Conservation (phyloP, 2,797 vertebrate species). For the Rhinichthys osculus region DNA sequence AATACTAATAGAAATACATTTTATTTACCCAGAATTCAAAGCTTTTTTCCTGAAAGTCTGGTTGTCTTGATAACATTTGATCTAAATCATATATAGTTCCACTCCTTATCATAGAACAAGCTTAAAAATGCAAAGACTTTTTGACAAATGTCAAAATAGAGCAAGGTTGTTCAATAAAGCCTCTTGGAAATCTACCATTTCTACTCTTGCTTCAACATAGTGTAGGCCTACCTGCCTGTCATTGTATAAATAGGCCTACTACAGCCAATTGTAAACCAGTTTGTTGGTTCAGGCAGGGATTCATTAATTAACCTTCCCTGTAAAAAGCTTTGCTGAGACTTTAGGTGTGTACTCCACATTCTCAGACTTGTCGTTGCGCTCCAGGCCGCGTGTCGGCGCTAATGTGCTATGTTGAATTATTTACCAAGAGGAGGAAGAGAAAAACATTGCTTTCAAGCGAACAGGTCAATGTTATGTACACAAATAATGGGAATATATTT, state of each 20-base stretch:
- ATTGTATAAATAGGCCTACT: background rate
- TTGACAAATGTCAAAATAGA: background rate
- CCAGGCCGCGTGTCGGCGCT: slow-evolving; percentile 23
- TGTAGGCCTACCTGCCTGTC: background rate
- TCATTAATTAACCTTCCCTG: background rate
- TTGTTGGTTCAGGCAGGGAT: background rate
- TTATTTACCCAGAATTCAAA: background rate
- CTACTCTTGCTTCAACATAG: background rate
- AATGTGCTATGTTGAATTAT: background rate
- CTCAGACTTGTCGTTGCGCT: background rate
- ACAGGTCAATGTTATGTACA: slow-evolving; percentile 40
- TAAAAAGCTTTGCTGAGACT: background rate
- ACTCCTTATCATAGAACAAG: background rate
- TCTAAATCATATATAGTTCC: background rate
- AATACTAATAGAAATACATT: background rate
- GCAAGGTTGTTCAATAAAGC: background rate
- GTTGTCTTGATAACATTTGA: background rate
- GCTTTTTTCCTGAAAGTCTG: background rate
- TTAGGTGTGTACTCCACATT: too few relatives aligned
- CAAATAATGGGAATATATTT: background rate
- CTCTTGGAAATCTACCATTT: background rate
- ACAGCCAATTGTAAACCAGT: background rate
- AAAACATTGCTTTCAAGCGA: background rate
- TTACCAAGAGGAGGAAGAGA: background rate
- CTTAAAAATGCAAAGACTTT: background rate